Conservation (phyloP, 2,888 invertebrate genomes). For the Sylvicola cinctus region DNA sequence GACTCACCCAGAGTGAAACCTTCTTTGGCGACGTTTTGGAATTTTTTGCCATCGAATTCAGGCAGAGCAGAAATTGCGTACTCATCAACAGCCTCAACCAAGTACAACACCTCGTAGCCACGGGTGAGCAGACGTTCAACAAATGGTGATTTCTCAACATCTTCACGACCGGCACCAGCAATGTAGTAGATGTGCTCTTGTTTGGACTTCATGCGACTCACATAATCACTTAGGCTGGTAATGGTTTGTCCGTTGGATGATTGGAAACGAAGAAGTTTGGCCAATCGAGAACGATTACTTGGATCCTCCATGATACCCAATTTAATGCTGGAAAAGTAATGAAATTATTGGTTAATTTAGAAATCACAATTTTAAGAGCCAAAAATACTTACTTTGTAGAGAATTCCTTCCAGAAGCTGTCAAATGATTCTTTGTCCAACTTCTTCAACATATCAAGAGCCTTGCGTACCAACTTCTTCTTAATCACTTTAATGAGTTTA, state of each 20-base stretch:
- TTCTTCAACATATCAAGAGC: constrained; percentile 94
- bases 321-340: constrained; percentile 95
- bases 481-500: constrained; percentile 96
- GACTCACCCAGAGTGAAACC: constrained; percentile 92
- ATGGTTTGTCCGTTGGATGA: constrained; percentile 97
- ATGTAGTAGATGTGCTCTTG: constrained; percentile 98
- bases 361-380: no score
- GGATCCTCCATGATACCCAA: constrained; percentile 96
- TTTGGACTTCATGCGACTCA: constrained; percentile 92
- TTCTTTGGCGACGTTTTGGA: constrained; percentile 96
- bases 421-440: constrained; percentile 90
- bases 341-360: no score
- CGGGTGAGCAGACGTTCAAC: constrained; percentile 95
- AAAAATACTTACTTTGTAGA: no score
- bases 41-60: constrained; percentile 89
- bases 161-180: constrained; percentile 85
- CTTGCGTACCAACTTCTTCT: constrained; percentile 98
- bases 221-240: no score
- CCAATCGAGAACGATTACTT: constrained; percentile 77
- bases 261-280: constrained; percentile 76
- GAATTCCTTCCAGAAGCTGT: constrained; percentile 98
- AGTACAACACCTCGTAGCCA: constrained; percentile 95
- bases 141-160: constrained; percentile 89
- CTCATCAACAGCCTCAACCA: constrained; percentile 99
- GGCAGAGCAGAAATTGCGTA: constrained; percentile 97